Conservation (phyloP, 2,113 vertebrate genomes). For the Myodes glareolus region DNA sequence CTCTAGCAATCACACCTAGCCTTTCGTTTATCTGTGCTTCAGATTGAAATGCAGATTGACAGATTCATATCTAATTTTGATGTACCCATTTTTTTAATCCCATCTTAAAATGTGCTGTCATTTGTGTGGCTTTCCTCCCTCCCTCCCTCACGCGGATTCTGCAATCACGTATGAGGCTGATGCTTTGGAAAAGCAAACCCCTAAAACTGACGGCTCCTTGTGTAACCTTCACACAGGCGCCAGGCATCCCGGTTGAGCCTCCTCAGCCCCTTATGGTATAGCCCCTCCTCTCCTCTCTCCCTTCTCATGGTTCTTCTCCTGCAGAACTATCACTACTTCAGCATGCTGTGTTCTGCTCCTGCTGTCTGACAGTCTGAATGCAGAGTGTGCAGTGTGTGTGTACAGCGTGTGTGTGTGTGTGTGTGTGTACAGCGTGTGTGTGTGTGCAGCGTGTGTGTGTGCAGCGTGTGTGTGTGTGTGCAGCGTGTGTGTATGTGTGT, state of each 20-base stretch:
- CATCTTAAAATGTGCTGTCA: background rate
- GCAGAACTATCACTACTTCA: background rate
- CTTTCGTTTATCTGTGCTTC: background rate
- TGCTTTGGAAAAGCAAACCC: background rate
- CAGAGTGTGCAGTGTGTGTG: background rate
- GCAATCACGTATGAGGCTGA: background rate
- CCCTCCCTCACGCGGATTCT: background rate
- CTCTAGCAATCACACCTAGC: background rate
- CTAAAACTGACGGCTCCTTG: background rate
- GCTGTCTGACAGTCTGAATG: background rate
- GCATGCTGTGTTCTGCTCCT: background rate
- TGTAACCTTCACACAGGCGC: background rate
- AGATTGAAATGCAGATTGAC: background rate
- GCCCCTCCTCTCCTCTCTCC: background rate
- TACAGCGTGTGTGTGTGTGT: no score
- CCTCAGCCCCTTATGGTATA: background rate
- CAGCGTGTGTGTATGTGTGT: no score
- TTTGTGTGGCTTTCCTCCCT: background rate
- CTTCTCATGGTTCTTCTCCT: background rate
- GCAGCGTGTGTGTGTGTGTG: no score
- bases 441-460: no score
- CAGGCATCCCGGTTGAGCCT: background rate
- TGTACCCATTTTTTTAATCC: background rate
- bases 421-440: no score
- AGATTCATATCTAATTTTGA: background rate